Percentiles rank a stretch among this genome's conserved stretches.
phyloP scores from a whole-genome alignment of 2,888 invertebrate genomes.

The Leucoma salicis region DNA sequence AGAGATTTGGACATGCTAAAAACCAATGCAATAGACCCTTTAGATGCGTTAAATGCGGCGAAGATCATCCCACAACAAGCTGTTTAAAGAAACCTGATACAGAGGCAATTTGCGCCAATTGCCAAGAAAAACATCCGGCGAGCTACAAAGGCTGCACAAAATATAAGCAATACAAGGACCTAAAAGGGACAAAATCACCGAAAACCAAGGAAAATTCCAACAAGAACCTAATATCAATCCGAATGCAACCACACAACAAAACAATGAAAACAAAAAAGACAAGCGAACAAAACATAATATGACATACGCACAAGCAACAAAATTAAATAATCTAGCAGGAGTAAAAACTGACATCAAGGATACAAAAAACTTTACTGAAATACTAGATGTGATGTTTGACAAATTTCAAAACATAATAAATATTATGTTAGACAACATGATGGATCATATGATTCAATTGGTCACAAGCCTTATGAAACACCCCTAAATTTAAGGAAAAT shows the following conservation, averaged over 20 bases:
- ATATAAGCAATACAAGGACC: conserved; percentile 3
- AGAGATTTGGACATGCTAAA: conserved; percentile 7
- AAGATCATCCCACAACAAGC: conserved; percentile 2
- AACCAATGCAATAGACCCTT: conserved; percentile 1
- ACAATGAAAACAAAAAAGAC: not conserved
- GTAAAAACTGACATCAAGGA: not conserved
- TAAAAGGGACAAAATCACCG: not conserved
- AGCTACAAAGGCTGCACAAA: conserved; percentile 6
- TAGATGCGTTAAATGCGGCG: conserved; percentile 6
- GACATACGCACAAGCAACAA: not conserved
- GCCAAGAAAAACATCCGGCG: conserved; percentile 4
- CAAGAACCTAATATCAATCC: not conserved
- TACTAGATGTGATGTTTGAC: conserved; percentile 1
- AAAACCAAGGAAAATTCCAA: not conserved
- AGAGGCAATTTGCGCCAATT: conserved; percentile 4
- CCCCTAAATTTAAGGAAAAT: conserved; percentile 4
- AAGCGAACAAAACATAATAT: not conserved
- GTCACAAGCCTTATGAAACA: conserved; percentile 1
- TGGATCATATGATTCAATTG: not conserved
- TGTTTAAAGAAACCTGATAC: conserved; percentile 5
- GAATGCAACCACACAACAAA: not conserved
- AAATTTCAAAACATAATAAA: conserved; percentile 7
- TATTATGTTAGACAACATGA: conserved; percentile 5
- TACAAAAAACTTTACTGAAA: not conserved
- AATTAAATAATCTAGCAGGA: not conserved